Percentiles rank a stretch among this genome's conserved stretches.
Evolutionary conservation across 2,113 vertebrate genomes (phyloP).

Genomic region (Saimiri boliviensis): DNA sequence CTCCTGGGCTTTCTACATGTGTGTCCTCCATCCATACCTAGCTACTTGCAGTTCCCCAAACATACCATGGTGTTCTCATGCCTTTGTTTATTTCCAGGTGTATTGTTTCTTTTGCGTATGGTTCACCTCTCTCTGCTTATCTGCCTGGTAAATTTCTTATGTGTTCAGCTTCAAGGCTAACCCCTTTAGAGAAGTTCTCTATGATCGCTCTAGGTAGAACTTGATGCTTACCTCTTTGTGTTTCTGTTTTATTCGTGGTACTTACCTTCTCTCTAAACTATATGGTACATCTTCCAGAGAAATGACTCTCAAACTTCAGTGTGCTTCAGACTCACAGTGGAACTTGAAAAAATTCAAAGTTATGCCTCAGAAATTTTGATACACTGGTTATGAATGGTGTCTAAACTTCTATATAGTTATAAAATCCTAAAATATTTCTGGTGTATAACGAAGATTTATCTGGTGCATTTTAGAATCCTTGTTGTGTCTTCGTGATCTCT

Average conservation of each 20-base stretch:
- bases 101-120: background rate
- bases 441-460: background rate
- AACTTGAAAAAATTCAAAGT: background rate
- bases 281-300: background rate
- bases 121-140: background rate
- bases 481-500: background rate
- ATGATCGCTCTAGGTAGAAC: background rate
- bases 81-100: background rate
- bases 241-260: background rate
- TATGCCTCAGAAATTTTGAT: background rate
- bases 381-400: background rate
- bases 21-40: background rate
- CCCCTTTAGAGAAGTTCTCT: background rate
- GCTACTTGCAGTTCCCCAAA: background rate
- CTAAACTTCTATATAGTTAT: background rate
- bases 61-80: background rate
- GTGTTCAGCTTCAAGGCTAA: background rate
- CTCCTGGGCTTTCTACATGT: background rate
- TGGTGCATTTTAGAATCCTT: background rate
- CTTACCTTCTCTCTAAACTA: background rate
- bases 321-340: background rate
- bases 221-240: background rate
- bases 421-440: background rate
- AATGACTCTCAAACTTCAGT: background rate
- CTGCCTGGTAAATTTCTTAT: background rate